Evolutionary conservation across 2,888 invertebrate genomes (phyloP).

Genomic region (Pyrochroa serraticornis): DNA sequence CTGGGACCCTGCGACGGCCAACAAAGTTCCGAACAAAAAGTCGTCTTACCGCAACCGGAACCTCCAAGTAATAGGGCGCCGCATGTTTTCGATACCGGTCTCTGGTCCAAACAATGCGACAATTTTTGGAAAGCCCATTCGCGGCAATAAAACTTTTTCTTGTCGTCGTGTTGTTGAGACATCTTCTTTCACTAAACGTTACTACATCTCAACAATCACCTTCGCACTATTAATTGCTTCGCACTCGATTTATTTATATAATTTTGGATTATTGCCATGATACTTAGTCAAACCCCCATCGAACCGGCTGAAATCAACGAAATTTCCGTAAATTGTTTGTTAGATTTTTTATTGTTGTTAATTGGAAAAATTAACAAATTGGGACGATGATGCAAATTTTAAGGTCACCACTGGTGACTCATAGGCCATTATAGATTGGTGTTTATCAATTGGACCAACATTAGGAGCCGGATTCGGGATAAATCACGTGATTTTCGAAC

Average conservation of each 20-base stretch:
- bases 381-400: conserved; percentile 40
- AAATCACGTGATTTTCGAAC: neutral
- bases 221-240: conserved; percentile 32
- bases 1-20: conserved; percentile 72
- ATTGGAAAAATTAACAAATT: conserved; percentile 26
- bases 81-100: conserved; percentile 82
- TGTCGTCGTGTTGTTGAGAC: conserved; percentile 60
- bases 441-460: neutral
- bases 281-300: conserved; percentile 3
- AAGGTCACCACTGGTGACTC: conserved; percentile 42
- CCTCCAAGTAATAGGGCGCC: conserved; percentile 88
- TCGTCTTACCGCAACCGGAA: conserved; percentile 94
- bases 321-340: neutral
- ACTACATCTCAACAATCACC: conserved; percentile 29
- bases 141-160: conserved; percentile 83
- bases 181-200: conserved; percentile 38
- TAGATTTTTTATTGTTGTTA: conserved; percentile 13
- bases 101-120: conserved; percentile 87
- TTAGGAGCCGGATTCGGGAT: neutral
- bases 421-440: conserved; percentile 26
- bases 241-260: neutral
- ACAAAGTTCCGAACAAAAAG: conserved; percentile 81
- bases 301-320: neutral
- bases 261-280: conserved; percentile 21
- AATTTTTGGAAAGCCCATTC: conserved; percentile 97